phyloP scores from a whole-genome alignment of 2,888 invertebrate species.

The Andrena fulva region DNA sequence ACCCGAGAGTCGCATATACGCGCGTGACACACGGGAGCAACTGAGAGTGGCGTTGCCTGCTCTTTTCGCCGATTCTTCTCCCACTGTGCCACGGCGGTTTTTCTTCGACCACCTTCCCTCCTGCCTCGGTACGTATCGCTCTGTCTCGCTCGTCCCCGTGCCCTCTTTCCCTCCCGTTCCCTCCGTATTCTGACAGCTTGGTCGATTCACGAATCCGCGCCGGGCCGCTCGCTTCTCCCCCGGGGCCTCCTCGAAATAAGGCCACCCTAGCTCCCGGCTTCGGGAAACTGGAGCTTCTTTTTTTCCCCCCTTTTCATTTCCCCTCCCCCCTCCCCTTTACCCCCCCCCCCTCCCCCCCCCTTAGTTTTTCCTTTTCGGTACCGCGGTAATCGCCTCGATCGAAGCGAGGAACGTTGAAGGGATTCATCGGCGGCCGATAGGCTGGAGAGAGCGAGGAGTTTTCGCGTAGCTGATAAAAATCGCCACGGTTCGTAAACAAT shows the following conservation, averaged over 20 bases:
- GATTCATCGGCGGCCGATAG: neutral
- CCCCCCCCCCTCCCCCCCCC: too few species aligned
- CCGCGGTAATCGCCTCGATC: neutral
- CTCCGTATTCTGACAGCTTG: slow-evolving; percentile 77
- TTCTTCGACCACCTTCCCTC: slow-evolving; percentile 29
- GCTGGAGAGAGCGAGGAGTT: neutral
- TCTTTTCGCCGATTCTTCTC: slow-evolving; percentile 37
- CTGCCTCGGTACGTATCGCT: slow-evolving; percentile 49
- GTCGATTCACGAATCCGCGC: slow-evolving; percentile 78
- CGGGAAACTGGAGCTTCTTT: neutral
- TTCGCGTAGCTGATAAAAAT: slow-evolving; percentile 36
- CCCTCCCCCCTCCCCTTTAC: too few species aligned
- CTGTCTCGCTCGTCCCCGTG: slow-evolving; percentile 24
- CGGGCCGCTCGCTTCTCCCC: slow-evolving; percentile 76
- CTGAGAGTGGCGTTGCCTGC: slow-evolving; percentile 46
- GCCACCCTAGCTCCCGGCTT: slow-evolving; percentile 43
- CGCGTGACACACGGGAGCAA: slow-evolving; percentile 49
- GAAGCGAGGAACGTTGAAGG: neutral
- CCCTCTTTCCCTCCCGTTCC: slow-evolving; percentile 42
- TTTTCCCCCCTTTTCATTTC: neutral
- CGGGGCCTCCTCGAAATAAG: slow-evolving; percentile 71
- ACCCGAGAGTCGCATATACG: slow-evolving; percentile 65
- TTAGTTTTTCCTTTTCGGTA: neutral
- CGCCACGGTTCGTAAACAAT: slow-evolving; percentile 42
- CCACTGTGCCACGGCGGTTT: slow-evolving; percentile 17